Conservation (phyloP, 2,888 invertebrate genomes). For the Microdon myrmicae region DNA sequence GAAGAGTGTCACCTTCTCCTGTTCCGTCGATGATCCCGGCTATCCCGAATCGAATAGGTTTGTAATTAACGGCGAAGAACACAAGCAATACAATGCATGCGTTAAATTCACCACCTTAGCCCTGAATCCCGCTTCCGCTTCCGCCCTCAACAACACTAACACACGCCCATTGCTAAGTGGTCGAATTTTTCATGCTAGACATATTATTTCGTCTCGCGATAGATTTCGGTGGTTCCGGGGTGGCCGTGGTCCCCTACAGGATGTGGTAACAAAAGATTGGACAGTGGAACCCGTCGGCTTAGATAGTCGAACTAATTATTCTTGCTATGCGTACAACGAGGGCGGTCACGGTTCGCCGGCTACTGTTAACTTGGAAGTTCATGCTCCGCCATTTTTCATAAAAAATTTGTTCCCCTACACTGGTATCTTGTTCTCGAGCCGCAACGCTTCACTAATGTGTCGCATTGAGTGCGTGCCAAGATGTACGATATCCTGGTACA, state of each 20-base stretch:
- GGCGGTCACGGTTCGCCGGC: conserved; percentile 82
- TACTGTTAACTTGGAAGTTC: conserved; percentile 76
- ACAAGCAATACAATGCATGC: conserved; percentile 40
- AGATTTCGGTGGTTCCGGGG: conserved; percentile 85
- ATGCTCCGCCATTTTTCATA: conserved; percentile 88
- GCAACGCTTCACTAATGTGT: conserved; percentile 82
- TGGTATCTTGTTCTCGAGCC: conserved; percentile 80
- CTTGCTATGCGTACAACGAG: conserved; percentile 86
- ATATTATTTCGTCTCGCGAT: conserved; percentile 61
- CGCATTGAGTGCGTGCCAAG: conserved; percentile 90
- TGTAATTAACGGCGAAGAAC: conserved; percentile 55
- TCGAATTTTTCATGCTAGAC: conserved; percentile 62
- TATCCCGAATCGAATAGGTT: conserved; percentile 73
- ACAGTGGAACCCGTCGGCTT: conserved; percentile 85
- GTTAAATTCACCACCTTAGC: conserved; percentile 49
- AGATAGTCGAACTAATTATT: conserved; percentile 88
- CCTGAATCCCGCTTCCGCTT: conserved; percentile 36
- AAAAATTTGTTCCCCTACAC: conserved; percentile 84
- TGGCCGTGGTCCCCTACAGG: conserved; percentile 75
- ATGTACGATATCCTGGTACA: conserved; percentile 87
- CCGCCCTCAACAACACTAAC: conserved; percentile 51
- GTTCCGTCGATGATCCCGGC: conserved; percentile 85
- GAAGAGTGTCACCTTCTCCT: conserved; percentile 82
- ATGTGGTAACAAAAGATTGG: conserved; percentile 80
- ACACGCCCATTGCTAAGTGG: conserved; percentile 54